These are phyloP conservation scores for Ruditapes philippinarum DNA, from an alignment of 1,140 invertebrate species.

Conservation along the genomic window DNA sequence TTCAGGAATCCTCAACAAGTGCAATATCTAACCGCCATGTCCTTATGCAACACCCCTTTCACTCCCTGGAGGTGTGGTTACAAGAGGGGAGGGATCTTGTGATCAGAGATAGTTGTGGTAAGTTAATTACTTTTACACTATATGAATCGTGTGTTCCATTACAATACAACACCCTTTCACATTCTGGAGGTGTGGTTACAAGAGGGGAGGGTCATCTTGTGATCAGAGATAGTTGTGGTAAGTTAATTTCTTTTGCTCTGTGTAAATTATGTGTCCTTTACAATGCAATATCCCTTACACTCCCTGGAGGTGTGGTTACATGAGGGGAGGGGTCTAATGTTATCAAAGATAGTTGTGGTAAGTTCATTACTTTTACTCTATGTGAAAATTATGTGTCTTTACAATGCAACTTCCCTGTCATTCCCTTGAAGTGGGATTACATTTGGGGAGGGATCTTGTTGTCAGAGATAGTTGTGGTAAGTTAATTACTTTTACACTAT, in stretches of 20 bases:
- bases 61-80: conserved; percentile 95
- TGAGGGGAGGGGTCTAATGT: no score
- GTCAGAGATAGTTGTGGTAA: conserved; percentile 10
- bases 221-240: conserved; percentile 98
- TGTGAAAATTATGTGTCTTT: no score
- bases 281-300: conserved; percentile 93
- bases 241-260: no score
- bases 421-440: no score
- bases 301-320: conserved; percentile 95
- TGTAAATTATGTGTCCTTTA: no score
- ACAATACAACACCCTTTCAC: no score
- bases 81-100: conserved; percentile 95
- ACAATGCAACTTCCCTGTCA: no score
- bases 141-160: no score
- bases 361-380: conserved; percentile 85
- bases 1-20: conserved; percentile 50
- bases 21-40: conserved; percentile 62
- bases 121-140: no score
- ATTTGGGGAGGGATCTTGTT: no score
- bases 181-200: no score
- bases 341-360: conserved; percentile 98
- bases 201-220: conserved; percentile 95
- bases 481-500: neutral
- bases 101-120: conserved; percentile 98
- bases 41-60: conserved; percentile 91